Evolutionary conservation across 2,888 invertebrate species (phyloP), one percentile per base, ranked within the genome.

Genomic region (Drosophila pseudotalamancana): DNA sequence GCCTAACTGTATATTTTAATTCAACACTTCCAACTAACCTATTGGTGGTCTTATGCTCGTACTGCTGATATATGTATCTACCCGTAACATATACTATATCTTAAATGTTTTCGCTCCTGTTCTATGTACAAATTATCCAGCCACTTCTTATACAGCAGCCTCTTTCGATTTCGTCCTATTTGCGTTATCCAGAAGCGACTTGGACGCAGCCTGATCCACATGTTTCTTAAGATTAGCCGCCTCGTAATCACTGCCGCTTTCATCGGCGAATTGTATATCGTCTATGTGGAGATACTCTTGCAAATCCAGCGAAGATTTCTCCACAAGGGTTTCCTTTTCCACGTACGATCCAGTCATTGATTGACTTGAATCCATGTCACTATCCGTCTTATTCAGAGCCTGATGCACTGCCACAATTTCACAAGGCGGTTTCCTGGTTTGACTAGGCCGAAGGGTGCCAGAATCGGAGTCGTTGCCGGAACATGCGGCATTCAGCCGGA

Each of bases 231-330:
- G 57, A 8, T 67, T 84, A 6, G 63, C 79, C 16, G 72, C 72
- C 64, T 85, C 84, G 14, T 87, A 85, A 21, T 85, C 84, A 27
- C 84, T 87, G 66, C 88, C 86, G 51, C 89, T 89, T 32, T 95
- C 95, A 81, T 96, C 95, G 6, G 94, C 96, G 88, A 94, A 96
- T 83, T 93, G 94, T 43, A 95, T 94, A 74, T 95, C 95, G 50
- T 93, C 93, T 53, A 94, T 91, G 75, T 93, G 93, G 43, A 93
- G 92, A 69, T 92, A 93, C 73, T 93, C 92, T 80, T 93, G 93
- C 9, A 94, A 86, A 61, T 92, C 92, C 61, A 92, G 93, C 12
- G 94, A 94, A 0, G 94, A 94, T 87, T 95, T 95, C 77, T 95
- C 94, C 0, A 93, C 93, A n/a, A 92, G 93, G 1, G 94, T 94